Evolutionary conservation across 2,113 vertebrate species (phyloP).

Genomic region (Mesocricetus auratus): DNA sequence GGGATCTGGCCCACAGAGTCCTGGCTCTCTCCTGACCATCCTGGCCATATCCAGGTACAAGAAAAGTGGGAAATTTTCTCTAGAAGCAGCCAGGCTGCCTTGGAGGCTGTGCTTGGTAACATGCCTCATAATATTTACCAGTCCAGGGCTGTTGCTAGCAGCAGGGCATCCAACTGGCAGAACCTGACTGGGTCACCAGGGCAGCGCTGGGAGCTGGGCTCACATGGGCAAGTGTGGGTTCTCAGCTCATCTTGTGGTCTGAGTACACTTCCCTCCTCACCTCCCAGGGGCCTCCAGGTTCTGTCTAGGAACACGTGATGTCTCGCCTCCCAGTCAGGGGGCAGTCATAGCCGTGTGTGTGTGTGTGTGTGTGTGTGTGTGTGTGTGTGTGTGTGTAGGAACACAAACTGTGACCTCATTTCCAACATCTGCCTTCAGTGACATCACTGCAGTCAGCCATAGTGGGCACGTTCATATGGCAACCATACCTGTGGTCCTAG

Average conservation of each 20-base stretch:
- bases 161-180: slow-evolving; percentile 53
- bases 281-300: not conserved
- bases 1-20: not conserved
- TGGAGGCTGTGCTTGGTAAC: slow-evolving; percentile 66
- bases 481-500: not conserved
- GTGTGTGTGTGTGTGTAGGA: not conserved
- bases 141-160: slow-evolving; percentile 42
- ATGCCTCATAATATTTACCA: slow-evolving; percentile 67
- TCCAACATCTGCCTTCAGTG: not conserved
- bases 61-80: slow-evolving; percentile 61
- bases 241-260: not conserved
- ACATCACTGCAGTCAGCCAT: not conserved
- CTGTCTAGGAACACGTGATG: not conserved
- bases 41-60: not conserved
- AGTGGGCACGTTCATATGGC: not conserved
- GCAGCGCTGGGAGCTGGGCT: not conserved
- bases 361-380: not conserved
- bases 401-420: not conserved
- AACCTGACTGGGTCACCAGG: slow-evolving; percentile 61
- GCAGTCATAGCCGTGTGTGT: not conserved
- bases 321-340: not conserved
- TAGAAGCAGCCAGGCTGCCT: slow-evolving; percentile 49
- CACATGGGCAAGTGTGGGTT: slow-evolving; percentile 1
- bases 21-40: not conserved
- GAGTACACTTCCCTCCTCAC: not conserved